Conservation (phyloP, 2,888 invertebrate species). For the Platycheirus rosarum region DNA sequence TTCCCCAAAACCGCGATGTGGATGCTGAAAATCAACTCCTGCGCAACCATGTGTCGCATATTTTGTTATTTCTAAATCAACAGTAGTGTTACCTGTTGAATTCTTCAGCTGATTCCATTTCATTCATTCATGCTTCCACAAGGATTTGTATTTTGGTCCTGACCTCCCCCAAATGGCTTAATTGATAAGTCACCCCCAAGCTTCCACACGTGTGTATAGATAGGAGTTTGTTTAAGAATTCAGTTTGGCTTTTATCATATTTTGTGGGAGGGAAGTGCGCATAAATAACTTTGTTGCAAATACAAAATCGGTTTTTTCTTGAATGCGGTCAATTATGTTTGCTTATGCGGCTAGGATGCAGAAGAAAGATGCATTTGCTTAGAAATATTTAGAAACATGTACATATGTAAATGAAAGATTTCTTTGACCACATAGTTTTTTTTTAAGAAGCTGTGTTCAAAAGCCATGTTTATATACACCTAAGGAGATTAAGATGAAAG, state of each 20-base stretch:
- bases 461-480: neutral
- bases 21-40: conserved; percentile 68
- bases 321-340: conserved; percentile 54
- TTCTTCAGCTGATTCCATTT: conserved; percentile 37
- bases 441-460: neutral
- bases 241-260: too few relatives aligned
- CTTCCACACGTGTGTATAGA: conserved; percentile 17
- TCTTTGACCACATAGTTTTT: conserved; percentile 23
- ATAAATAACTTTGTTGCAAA: too few relatives aligned
- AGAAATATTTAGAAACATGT: conserved; percentile 28
- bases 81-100: conserved; percentile 49
- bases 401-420: conserved; percentile 17
- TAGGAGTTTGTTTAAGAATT: too few relatives aligned
- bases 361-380: too few relatives aligned
- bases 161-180: conserved; percentile 2
- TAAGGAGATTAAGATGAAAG: conserved; percentile 41
- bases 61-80: conserved; percentile 6
- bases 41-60: conserved; percentile 54
- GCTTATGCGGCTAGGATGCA: conserved; percentile 4
- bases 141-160: conserved; percentile 37
- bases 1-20: neutral
- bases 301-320: neutral
- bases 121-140: conserved; percentile 27
- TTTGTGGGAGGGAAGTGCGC: too few relatives aligned
- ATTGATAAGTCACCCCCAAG: neutral